Percentiles rank a stretch among this genome's conserved stretches.
Conservation (phyloP, 2,797 vertebrate species). For the Cyprinella venusta region DNA sequence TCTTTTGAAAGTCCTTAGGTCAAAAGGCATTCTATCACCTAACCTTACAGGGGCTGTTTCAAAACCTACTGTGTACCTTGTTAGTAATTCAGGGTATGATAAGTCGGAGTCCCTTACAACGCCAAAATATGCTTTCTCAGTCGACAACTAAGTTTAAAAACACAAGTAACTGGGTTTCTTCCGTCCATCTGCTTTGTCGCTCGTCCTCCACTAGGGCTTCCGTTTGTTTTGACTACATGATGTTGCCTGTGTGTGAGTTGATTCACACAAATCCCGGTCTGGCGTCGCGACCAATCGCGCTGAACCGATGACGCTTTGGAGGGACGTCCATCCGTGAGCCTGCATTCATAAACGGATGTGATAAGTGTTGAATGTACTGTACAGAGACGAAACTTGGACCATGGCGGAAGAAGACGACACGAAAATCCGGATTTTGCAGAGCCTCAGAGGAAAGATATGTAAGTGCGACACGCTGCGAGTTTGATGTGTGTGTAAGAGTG, state of each 20-base stretch:
- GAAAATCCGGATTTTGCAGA: slow-evolving; percentile 91
- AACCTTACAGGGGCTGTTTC: not conserved
- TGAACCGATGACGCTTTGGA: slow-evolving; percentile 69
- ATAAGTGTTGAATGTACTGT: slow-evolving; percentile 76
- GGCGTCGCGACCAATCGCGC: slow-evolving; percentile 57
- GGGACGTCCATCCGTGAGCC: slow-evolving; percentile 69
- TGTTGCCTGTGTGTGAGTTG: slow-evolving; percentile 47
- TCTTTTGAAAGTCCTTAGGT: not conserved
- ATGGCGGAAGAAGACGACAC: slow-evolving; percentile 88
- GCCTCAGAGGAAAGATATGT: slow-evolving; percentile 96
- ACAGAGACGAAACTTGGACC: slow-evolving; percentile 73
- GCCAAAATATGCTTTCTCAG: not conserved
- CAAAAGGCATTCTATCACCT: no score
- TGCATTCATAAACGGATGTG: slow-evolving; percentile 82
- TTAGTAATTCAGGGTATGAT: not conserved
- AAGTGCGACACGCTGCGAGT: slow-evolving; percentile 73
- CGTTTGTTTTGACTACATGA: slow-evolving; percentile 54
- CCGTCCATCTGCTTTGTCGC: slow-evolving; percentile 19
- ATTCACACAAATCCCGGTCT: slow-evolving; percentile 54
- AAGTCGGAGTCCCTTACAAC: not conserved
- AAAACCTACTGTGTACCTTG: not conserved
- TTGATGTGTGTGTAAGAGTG: slow-evolving; percentile 9
- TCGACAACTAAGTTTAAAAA: no score
- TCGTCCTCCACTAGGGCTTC: slow-evolving; percentile 47
- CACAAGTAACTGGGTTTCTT: not conserved